Conservation (phyloP, 2,113 vertebrate genomes). For the Malurus cyaneus region DNA sequence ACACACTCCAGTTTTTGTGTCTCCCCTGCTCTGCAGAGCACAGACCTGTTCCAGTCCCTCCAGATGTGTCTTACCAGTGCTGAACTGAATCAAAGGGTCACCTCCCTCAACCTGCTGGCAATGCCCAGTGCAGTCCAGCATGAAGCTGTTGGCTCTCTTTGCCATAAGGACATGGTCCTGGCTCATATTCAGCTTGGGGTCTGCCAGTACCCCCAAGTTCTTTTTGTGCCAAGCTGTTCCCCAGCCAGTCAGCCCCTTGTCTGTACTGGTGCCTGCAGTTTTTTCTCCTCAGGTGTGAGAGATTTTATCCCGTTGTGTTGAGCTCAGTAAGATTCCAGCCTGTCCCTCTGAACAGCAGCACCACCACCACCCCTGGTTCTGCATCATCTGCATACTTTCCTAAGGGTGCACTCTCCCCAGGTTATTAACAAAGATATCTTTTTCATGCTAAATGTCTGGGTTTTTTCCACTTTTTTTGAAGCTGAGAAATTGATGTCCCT, state of each 20-base stretch:
- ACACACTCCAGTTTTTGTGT: neutral
- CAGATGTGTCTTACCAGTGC: neutral
- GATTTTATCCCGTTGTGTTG: neutral
- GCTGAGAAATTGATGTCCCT: neutral
- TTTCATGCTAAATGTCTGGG: neutral
- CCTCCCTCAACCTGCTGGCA: neutral
- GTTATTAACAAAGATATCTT: neutral
- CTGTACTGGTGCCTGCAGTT: neutral
- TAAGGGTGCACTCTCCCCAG: neutral
- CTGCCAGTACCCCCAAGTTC: neutral
- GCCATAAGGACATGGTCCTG: neutral
- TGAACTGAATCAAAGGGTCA: neutral
- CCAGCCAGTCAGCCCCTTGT: neutral
- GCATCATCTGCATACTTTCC: neutral
- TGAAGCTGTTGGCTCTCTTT: neutral
- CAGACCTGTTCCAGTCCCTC: neutral
- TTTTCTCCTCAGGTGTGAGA: neutral
- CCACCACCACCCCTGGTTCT: neutral
- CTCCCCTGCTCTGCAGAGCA: neutral
- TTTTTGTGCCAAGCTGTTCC: neutral
- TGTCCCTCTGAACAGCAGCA: neutral
- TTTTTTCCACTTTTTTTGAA: neutral
- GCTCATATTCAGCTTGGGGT: neutral
- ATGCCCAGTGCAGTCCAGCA: neutral
- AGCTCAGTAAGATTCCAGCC: fast-evolving